Percentiles rank a stretch among this genome's conserved stretches.
These are phyloP conservation scores for Rhinogobius similis DNA, from an alignment of 2,113 vertebrate genomes.

Conservation along the genomic window DNA sequence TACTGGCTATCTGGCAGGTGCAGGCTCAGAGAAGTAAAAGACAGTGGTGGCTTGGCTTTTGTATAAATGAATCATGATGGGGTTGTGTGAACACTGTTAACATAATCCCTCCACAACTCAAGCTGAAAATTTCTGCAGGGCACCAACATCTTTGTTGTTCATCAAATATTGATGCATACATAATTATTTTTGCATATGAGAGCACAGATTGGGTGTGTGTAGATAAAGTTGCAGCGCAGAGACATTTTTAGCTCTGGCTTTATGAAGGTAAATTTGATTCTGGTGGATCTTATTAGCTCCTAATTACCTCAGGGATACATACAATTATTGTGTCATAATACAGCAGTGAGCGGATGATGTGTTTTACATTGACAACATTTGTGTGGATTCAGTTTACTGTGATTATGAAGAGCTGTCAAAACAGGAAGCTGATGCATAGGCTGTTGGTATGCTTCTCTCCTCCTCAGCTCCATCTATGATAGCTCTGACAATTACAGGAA, in stretches of 20 bases:
- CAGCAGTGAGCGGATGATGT: slow-evolving; percentile 22
- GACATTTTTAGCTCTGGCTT: slow-evolving; percentile 28
- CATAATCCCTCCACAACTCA: slow-evolving; percentile 69
- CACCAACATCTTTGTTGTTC: slow-evolving; percentile 69
- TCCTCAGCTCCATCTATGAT: slow-evolving; percentile 80
- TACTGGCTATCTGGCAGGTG: slow-evolving; percentile 62
- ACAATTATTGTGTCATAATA: slow-evolving; percentile 57
- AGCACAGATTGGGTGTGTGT: slow-evolving; percentile 45
- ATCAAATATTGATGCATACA: slow-evolving; percentile 76
- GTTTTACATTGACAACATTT: slow-evolving; percentile 36
- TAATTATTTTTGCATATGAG: slow-evolving; percentile 65
- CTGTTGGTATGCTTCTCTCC: slow-evolving; percentile 62
- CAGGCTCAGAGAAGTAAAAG: slow-evolving; percentile 58
- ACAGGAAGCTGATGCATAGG: slow-evolving; percentile 79
- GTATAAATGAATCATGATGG: slow-evolving; percentile 79
- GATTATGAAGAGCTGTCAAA: slow-evolving; percentile 64
- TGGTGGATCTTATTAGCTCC: slow-evolving; percentile 45
- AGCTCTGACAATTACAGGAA: slow-evolving; percentile 86
- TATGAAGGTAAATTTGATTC: slow-evolving; percentile 40
- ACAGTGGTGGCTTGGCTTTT: slow-evolving; percentile 60
- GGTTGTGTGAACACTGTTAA: slow-evolving; percentile 68
- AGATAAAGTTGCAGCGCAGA: slow-evolving; percentile 37
- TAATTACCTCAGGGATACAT: slow-evolving; percentile 55
- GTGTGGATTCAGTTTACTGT: slow-evolving; percentile 32
- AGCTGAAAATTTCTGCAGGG: slow-evolving; percentile 61